Percentiles rank a stretch among this genome's conserved stretches.
Conservation (phyloP, 2,797 vertebrate species). For the Oreonectes daqikongensis region DNA sequence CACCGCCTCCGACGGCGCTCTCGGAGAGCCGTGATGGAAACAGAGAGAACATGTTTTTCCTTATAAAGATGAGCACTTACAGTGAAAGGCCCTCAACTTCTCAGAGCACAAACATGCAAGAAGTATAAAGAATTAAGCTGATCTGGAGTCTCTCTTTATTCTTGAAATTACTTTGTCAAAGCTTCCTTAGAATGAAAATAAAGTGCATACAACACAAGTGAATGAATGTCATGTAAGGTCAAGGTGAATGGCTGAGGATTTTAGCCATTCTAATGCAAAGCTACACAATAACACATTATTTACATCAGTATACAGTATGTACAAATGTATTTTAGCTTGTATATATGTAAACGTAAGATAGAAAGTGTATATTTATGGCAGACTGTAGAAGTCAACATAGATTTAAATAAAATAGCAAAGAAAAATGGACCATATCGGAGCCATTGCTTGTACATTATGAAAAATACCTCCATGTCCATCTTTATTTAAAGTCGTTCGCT, state of each 20-base stretch:
- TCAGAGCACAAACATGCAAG: background rate
- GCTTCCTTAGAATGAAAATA: background rate
- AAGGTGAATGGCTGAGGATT: conserved; percentile 4
- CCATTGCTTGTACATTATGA: conserved; percentile 17
- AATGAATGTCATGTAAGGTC: background rate
- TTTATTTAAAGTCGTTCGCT: conserved; percentile 52
- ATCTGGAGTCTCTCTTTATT: background rate
- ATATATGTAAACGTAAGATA: background rate
- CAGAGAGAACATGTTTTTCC: conserved; percentile 55
- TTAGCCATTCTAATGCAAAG: background rate
- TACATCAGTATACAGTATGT: background rate
- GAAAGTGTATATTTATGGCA: no score
- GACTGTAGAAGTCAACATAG: conserved; percentile 3
- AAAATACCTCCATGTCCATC: conserved; percentile 48
- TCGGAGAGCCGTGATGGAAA: conserved; percentile 55
- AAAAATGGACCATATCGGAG: conserved; percentile 15
- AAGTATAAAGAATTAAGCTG: background rate
- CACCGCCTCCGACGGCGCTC: conserved; percentile 65
- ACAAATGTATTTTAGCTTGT: background rate
- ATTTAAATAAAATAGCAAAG: conserved; percentile 26
- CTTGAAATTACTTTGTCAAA: background rate
- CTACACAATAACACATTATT: background rate
- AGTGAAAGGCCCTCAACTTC: conserved; percentile 17
- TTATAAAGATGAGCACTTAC: conserved; percentile 28
- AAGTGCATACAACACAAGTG: background rate